Base-by-base conservation (phyloP, 2,888 invertebrate genomes). In the Gortyna flavago region DNA sequence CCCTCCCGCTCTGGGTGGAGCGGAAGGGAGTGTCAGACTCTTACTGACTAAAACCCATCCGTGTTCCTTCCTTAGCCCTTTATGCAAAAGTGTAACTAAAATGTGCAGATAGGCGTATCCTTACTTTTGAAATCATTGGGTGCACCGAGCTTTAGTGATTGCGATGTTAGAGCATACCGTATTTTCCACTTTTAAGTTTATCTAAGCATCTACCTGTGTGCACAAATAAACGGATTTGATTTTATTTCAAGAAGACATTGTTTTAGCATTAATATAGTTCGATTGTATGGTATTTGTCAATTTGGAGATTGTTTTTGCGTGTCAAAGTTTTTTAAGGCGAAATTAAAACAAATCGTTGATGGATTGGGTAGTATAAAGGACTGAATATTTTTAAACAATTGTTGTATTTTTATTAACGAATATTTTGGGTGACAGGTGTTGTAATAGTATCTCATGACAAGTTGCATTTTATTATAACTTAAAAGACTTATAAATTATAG, bases 381-480 rank as follows among this genome's bases (percentile, higher is more conserved):
- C 71, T 81, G 81, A 85, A 75, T 80, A 79, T 85, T 61, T 69
- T 75, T 79, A 61, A 75, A 65, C 16, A 64, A 81, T 70, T 73
- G 41, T 78, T 83, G 64, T 86, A 79, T 74, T 80, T 57, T 85
- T 77, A 75, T 38, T 62, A 77, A 51, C 0, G 62, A 48, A 61
- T 87, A 78, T 82, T 77, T 57, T 71, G 35, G 84, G 81, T 84
- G 61, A 67, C 18, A 59, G 84, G 76, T 84, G 35, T 78, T 70
- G 54, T 78, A 51, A 62, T 61, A 13, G 51, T 79, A 70, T 78
- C 44, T 72, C 71, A 81, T 84, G 81, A 83, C 77, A 84, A 71
- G 38, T 72, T 80, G 72, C 66, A 86, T 84, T 83, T 83, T 71
- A 69, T 64, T 48, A 62, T 54, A 62, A 72, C 21, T 64, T 69